phyloP scores from a whole-genome alignment of 2,113 vertebrate species.

The Stomatorhinus ivindoensis region DNA sequence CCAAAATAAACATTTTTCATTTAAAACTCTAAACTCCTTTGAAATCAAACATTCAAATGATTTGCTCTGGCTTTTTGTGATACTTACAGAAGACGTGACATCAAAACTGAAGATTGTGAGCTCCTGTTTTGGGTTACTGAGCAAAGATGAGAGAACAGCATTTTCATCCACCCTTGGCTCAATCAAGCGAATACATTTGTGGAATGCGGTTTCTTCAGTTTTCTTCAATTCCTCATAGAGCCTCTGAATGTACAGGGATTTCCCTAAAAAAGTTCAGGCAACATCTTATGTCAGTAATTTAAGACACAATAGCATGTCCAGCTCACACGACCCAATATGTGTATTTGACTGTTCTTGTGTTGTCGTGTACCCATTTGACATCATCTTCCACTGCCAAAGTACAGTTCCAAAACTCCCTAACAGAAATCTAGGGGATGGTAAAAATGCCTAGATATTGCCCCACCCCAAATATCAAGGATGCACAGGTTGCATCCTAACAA shows the following conservation, averaged over 20 bases:
- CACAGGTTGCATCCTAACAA: background rate
- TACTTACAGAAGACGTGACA: conserved; percentile 82
- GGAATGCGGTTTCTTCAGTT: conserved; percentile 27
- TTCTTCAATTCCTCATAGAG: conserved; percentile 58
- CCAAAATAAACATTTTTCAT: background rate
- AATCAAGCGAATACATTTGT: conserved; percentile 74
- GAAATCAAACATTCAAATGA: background rate
- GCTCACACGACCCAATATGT: background rate
- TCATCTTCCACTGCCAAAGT: background rate
- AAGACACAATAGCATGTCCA: background rate
- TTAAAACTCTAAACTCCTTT: background rate
- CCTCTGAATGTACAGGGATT: conserved; percentile 83
- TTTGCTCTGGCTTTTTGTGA: background rate
- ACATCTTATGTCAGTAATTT: background rate
- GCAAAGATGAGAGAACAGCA: conserved; percentile 64
- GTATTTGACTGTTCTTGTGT: background rate
- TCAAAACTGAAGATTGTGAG: conserved; percentile 83
- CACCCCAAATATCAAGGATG: background rate
- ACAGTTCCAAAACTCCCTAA: background rate
- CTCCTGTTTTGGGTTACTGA: conserved; percentile 42
- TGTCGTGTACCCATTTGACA: background rate
- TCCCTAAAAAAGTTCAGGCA: conserved; percentile 61
- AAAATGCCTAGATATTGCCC: background rate
- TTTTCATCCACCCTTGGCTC: conserved; percentile 75
- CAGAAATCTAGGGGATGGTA: background rate